phyloP scores from a whole-genome alignment of 2,113 vertebrate genomes.

The Hypanus sabinus region DNA sequence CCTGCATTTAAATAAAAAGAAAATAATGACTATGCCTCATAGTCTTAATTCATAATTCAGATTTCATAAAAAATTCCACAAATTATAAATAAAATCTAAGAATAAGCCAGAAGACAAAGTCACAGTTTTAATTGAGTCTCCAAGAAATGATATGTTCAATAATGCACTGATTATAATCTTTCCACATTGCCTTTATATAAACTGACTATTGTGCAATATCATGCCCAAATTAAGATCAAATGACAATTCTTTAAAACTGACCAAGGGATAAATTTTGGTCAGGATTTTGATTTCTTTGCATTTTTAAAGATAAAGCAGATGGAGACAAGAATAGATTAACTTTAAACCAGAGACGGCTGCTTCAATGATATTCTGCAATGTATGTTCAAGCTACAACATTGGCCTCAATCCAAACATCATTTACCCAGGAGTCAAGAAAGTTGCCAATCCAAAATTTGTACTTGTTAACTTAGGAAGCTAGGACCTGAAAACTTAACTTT shows the following conservation, averaged over 20 bases:
- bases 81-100: background rate
- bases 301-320: background rate
- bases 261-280: background rate
- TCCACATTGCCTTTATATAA: background rate
- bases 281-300: background rate
- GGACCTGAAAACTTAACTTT: background rate
- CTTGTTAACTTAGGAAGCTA: background rate
- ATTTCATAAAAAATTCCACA: too few relatives aligned
- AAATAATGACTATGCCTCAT: background rate
- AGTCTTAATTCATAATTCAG: too few relatives aligned
- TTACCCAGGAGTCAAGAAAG: background rate
- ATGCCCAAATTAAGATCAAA: background rate
- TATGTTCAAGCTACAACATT: background rate
- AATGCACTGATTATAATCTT: background rate
- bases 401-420: background rate
- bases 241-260: background rate
- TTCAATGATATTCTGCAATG: background rate
- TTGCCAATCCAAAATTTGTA: background rate
- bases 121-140: background rate
- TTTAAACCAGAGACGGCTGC: background rate
- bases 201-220: background rate
- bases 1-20: background rate
- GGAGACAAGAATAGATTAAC: background rate
- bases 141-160: background rate
- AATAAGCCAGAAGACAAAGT: background rate